Base-by-base conservation (phyloP, 2,797 vertebrate species). In the Silurus aristotelis region DNA sequence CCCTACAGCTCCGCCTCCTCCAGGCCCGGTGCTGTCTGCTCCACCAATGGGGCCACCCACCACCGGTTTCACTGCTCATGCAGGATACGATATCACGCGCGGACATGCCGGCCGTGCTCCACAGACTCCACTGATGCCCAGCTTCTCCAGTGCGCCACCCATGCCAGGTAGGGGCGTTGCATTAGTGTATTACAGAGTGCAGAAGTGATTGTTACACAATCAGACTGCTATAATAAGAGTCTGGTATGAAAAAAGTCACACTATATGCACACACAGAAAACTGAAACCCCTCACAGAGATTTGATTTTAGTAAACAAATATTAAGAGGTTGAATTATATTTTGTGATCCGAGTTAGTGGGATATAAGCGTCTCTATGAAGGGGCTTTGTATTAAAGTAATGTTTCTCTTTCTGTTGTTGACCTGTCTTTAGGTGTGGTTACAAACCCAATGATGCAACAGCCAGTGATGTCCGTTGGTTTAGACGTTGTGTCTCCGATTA, bases 71-170 rank as follows among this genome's bases (percentile, higher is more conserved):
- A 95, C 95, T 1, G 71, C 95, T 64, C 93, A 94, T 38, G 93
- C 95, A 10, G 87, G 92, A 14, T 98, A 97, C 10, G 98, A 99
- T 89, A 99, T 99, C 90, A 99, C 98, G 0, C 94, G 96, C 73
- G 98, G 98, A 12, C 98, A 99, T 0, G 98, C 97, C 0, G 97
- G 98, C 6, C 95, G 97, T 89, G 96, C 98, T 0, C 97, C 98
- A 6, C 98, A 99, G 93, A 99, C 97, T 0, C 98, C 98, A 0
- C 90, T 99, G 88, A 98, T 99, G 96, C 97, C 97, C 0, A 97
- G 96, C 0, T 98, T 97, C 92, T 96, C 97, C 86, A 93, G 91
- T 64, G 91, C 95, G 25, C 46, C 91, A 1, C 80, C 95, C 0
- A 92, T 96, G 85, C 92, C 96, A 92, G 98, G 98, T 98, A 91